These are phyloP conservation scores for Sympetrum striolatum DNA, from an alignment of 2,888 invertebrate genomes.

Conservation along the genomic window DNA sequence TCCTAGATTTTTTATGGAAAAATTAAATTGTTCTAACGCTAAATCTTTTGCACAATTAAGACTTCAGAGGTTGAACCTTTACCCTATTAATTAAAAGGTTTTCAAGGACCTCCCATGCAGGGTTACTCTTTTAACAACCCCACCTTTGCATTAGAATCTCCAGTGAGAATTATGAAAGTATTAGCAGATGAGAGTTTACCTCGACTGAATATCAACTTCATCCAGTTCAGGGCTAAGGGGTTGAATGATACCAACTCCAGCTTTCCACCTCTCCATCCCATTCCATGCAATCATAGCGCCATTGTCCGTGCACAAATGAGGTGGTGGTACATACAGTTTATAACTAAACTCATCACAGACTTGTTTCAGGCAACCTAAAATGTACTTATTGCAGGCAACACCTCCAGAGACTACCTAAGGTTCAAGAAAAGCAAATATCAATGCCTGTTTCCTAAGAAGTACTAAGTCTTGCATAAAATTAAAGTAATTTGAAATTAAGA, in stretches of 20 bases:
- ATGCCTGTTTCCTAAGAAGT: not conserved
- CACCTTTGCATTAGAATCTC: too few relatives aligned
- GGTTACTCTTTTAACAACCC: too few relatives aligned
- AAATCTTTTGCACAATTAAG: too few relatives aligned
- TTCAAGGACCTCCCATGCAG: too few relatives aligned
- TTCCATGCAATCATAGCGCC: conserved; percentile 99
- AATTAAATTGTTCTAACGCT: too few relatives aligned
- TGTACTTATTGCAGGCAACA: conserved; percentile 90
- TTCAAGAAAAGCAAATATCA: not conserved
- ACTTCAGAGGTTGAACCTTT: too few relatives aligned
- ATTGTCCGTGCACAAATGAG: conserved; percentile 93
- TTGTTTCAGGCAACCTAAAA: conserved; percentile 72
- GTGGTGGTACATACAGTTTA: conserved; percentile 77
- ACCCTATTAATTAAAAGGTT: too few relatives aligned
- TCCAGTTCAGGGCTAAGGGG: conserved; percentile 61
- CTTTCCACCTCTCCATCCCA: conserved; percentile 79
- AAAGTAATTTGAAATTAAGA: too few relatives aligned
- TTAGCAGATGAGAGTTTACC: conserved; percentile 53
- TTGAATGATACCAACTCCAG: conserved; percentile 60
- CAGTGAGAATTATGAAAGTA: too few relatives aligned
- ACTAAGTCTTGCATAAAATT: not conserved
- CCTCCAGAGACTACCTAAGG: conserved; percentile 89
- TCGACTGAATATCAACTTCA: conserved; percentile 66
- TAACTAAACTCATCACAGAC: conserved; percentile 73
- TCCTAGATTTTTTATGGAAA: too few relatives aligned